A percentile compares a stretch with the other conserved stretches of the same genome.
Conservation (phyloP, 2,113 vertebrate species). For the Brachirus orientalis region DNA sequence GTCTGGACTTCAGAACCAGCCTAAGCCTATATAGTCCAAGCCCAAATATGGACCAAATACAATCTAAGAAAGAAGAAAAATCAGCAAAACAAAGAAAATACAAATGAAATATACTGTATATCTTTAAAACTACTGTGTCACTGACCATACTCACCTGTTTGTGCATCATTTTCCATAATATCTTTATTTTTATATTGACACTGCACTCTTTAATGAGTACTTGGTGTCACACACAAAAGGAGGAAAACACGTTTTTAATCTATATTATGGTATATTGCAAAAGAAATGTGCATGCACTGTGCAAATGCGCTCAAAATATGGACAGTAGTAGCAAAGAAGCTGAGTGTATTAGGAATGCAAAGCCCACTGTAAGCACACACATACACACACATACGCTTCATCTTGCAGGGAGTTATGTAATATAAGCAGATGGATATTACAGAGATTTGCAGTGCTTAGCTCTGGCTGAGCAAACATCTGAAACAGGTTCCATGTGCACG, state of each 20-base stretch:
- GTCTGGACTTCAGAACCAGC: constrained; percentile 74
- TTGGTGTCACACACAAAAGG: constrained; percentile 51
- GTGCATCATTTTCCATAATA: constrained; percentile 76
- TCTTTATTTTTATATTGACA: constrained; percentile 80
- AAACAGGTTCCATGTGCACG: constrained; percentile 65
- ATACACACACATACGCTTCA: constrained; percentile 18
- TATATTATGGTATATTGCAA: constrained; percentile 23
- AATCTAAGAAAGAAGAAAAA: constrained; percentile 43
- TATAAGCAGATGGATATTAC: constrained; percentile 67
- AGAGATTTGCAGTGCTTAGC: constrained; percentile 62
- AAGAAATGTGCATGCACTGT: constrained; percentile 69
- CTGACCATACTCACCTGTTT: constrained; percentile 56
- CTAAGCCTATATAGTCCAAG: constrained; percentile 54
- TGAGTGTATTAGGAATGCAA: constrained; percentile 36
- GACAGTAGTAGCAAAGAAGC: constrained; percentile 50
- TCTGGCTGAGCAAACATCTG: constrained; percentile 67
- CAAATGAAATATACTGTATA: constrained; percentile 36
- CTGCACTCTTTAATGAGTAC: constrained; percentile 52
- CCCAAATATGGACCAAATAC: constrained; percentile 69
- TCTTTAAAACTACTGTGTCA: constrained; percentile 62
- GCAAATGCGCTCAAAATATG: constrained; percentile 52
- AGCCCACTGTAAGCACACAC: constrained; percentile 36
- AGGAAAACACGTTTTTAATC: constrained; percentile 44
- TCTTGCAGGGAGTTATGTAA: constrained; percentile 54
- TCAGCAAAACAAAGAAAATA: constrained; percentile 23